Evolutionary conservation across 2,797 vertebrate species (phyloP), one percentile per base, ranked within the genome.

Genomic region (Acanthopagrus latus): DNA sequence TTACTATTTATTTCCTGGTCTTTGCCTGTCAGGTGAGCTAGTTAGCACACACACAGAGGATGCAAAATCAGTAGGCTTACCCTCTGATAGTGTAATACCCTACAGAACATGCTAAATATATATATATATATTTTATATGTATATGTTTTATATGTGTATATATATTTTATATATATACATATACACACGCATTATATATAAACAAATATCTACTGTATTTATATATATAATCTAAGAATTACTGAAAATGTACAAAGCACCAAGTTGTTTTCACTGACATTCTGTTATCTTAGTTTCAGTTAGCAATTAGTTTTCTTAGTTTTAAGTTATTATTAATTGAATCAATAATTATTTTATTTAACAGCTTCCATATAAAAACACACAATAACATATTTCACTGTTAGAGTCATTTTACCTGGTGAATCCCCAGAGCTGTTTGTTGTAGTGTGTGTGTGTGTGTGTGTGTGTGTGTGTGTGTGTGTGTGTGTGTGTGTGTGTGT

Each of bases 1-100:
- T 27, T 27, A 83, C 58, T 67, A 71, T 67, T 71, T 1, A 74
- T 62, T 83, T 84, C 65, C 81, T 76, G 68, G 55, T 84, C 59
- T 54, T 66, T 64, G 47, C 50, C 27, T 43, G 29, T 76, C 73
- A 82, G 71, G 73, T 91, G 77, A 85, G 64, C 48, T 50, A 17
- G 17, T 65, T 78, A 54, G 23, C 51, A 74, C 47, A 48, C 33
- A 57, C 59, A 67, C 46, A 59, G 6, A 70, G 4, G 47, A 55
- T 38, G 44, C 41, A 63, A 29, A 38, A 16, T 55, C 41, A 6
- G 17, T 59, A 33, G 3, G 21, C 44, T 12, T 57, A 41, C 57
- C 13, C 20, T 67, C 44, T 64, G 2, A 56, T n/a, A 13, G 20
- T 58, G 38, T 48, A 23, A 38, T 20, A 25, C 8, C 20, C 55